Percentiles rank a stretch among this genome's conserved stretches.
These are phyloP conservation scores for Mus spicilegus DNA, from an alignment of 2,113 vertebrate species.

Conservation along the genomic window DNA sequence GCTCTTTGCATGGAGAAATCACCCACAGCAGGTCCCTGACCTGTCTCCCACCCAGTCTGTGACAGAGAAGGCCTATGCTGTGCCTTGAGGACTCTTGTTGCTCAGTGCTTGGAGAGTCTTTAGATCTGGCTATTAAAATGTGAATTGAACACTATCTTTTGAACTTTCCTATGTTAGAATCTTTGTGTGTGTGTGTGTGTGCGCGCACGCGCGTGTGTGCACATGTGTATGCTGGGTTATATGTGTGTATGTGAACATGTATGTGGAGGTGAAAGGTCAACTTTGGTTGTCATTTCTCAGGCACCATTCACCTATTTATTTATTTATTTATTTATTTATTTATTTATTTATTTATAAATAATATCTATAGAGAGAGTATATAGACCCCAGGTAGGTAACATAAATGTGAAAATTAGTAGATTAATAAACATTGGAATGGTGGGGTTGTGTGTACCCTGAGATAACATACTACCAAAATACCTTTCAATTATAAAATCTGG, in stretches of 20 bases:
- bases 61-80: background rate
- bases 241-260: background rate
- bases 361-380: background rate
- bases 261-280: background rate
- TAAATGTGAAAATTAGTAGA: background rate
- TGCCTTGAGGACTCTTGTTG: background rate
- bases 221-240: background rate
- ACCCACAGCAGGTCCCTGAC: background rate
- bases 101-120: background rate
- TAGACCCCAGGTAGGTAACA: background rate
- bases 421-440: background rate
- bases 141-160: background rate
- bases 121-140: too few species aligned
- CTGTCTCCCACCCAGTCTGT: too few species aligned
- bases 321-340: too few species aligned
- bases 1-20: background rate
- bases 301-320: background rate
- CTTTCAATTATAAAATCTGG: background rate
- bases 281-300: background rate
- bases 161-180: background rate
- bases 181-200: background rate
- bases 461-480: background rate
- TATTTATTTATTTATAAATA: too few species aligned
- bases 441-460: background rate
- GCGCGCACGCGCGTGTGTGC: background rate